A percentile compares a stretch with the other conserved stretches of the same genome.
Conservation (phyloP, 2,797 vertebrate genomes). For the Coccyzus lansbergi region DNA sequence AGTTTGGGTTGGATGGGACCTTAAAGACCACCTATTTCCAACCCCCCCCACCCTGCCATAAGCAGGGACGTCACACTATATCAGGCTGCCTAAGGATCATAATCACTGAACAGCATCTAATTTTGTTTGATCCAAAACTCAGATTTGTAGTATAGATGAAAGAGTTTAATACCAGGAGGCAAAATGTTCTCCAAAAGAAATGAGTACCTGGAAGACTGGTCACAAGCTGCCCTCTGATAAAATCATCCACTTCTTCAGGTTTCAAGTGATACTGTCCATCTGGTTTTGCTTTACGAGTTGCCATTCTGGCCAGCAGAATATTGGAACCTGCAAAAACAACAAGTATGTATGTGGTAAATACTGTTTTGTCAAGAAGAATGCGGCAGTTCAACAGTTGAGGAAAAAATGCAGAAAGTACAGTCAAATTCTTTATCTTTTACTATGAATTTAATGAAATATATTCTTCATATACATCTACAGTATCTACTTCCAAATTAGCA, state of each 20-base stretch:
- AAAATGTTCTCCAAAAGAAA: not conserved
- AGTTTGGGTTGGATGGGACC: too few species aligned
- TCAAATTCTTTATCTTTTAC: not conserved
- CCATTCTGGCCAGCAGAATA: constrained; percentile 96
- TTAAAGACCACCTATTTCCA: too few species aligned
- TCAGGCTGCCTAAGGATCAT: too few species aligned
- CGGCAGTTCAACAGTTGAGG: not conserved
- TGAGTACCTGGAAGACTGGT: constrained; percentile 91
- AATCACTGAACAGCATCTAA: not conserved
- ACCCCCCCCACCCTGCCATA: too few species aligned
- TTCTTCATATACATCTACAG: not conserved
- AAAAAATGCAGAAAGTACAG: not conserved
- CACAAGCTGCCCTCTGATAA: constrained; percentile 92
- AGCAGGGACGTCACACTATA: too few species aligned
- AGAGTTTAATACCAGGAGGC: not conserved
- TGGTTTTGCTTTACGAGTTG: constrained; percentile 95
- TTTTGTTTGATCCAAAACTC: not conserved
- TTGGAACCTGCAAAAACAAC: constrained; percentile 87
- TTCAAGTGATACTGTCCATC: constrained; percentile 92
- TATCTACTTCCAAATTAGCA: not conserved
- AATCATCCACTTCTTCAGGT: constrained; percentile 94
- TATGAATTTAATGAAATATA: not conserved
- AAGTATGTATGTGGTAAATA: not conserved
- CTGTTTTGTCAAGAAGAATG: not conserved
- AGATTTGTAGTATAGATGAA: not conserved